Percentiles rank a stretch among this genome's conserved stretches.
Conservation (phyloP, 2,113 vertebrate species). For the Colaptes auratus region DNA sequence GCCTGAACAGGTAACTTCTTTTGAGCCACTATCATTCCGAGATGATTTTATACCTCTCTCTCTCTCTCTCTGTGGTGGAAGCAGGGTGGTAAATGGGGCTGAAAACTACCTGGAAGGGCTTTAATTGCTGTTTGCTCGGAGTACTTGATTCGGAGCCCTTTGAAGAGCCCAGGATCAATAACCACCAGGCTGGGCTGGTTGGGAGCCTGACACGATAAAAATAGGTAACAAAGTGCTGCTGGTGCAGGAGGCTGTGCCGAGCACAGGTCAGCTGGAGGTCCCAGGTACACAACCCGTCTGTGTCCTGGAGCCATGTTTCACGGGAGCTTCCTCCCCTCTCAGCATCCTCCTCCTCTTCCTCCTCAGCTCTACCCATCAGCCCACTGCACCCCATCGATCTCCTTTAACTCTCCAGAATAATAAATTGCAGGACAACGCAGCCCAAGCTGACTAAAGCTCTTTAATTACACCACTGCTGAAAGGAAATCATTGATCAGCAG, state of each 20-base stretch:
- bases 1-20: not conserved
- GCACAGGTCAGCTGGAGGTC: slow-evolving; percentile 67
- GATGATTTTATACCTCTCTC: rapidly evolving
- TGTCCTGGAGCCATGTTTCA: slow-evolving; percentile 68
- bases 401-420: slow-evolving; percentile 81
- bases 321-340: slow-evolving; percentile 28
- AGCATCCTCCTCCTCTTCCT: slow-evolving; percentile 43
- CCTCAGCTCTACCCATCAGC: slow-evolving; percentile 56
- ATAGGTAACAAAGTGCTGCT: slow-evolving; percentile 23
- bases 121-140: not conserved
- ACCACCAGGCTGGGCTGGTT: not conserved
- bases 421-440: slow-evolving; percentile 81
- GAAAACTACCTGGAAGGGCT: not conserved
- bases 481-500: slow-evolving; percentile 91
- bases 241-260: slow-evolving; percentile 36
- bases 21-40: rapidly evolving
- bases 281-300: slow-evolving; percentile 67
- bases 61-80: not conserved
- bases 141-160: slow-evolving; percentile 3
- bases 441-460: slow-evolving; percentile 80
- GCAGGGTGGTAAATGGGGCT: not conserved
- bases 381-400: slow-evolving; percentile 84
- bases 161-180: slow-evolving; percentile 36
- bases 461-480: slow-evolving; percentile 92
- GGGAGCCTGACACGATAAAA: slow-evolving; percentile 4